A percentile compares a stretch with the other conserved stretches of the same genome.
phyloP scores from a whole-genome alignment of 2,113 vertebrate genomes.

The Dendropsophus ebraccatus region DNA sequence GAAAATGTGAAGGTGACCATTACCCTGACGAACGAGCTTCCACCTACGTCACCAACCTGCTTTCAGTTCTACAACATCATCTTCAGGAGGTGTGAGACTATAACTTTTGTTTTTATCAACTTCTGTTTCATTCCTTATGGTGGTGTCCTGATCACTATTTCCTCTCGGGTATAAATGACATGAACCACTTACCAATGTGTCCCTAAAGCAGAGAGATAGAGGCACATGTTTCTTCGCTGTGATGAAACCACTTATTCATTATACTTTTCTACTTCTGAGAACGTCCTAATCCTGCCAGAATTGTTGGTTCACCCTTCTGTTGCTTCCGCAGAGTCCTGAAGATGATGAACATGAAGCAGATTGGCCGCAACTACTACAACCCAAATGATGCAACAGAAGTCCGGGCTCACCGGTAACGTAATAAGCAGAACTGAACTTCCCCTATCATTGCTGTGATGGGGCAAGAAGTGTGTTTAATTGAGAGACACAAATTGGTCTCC shows the following conservation, averaged over 20 bases:
- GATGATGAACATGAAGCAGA: constrained; percentile 92
- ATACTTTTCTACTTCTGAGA: not conserved
- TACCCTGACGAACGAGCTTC: constrained; percentile 88
- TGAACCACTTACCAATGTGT: too few species aligned
- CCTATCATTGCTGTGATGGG: too few species aligned
- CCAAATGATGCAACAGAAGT: constrained; percentile 84
- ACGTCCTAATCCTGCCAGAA: not conserved
- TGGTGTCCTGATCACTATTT: too few species aligned
- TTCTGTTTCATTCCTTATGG: too few species aligned
- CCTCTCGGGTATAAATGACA: too few species aligned
- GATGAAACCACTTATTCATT: too few species aligned
- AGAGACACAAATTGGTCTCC: too few species aligned
- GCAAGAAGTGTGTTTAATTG: too few species aligned
- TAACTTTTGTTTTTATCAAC: too few species aligned
- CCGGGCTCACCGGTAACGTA: constrained; percentile 83
- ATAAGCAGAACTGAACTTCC: not conserved
- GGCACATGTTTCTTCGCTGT: too few species aligned
- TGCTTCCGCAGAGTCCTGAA: constrained; percentile 80
- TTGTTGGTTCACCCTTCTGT: not conserved
- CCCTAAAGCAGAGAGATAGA: too few species aligned
- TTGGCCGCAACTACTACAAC: constrained; percentile 94
- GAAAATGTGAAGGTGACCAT: constrained; percentile 86
- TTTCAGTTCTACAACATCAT: constrained; percentile 96
- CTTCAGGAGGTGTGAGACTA: constrained; percentile 84
- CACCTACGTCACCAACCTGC: constrained; percentile 88